Evolutionary conservation across 2,888 invertebrate genomes (phyloP), one percentile per base, ranked within the genome.

Genomic region (Drosophila borealis): DNA sequence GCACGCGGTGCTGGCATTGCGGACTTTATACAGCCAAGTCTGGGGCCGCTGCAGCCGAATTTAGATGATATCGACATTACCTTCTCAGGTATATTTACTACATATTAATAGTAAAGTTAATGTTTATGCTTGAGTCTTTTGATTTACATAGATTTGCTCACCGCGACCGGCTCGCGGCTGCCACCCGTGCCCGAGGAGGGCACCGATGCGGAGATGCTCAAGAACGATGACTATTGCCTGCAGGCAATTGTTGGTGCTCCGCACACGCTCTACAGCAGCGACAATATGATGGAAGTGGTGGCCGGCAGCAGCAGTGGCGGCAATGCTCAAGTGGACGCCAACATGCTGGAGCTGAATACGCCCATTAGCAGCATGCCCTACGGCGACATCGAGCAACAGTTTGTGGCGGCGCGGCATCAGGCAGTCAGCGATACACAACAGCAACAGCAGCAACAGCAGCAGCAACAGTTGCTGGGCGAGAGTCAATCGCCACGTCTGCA

Each of bases 21-120:
- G 51, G 98, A 99, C 93, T 98, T 99, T 91, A 98, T 99, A 92
- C 99, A 99, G 93, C 99, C 99, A 56, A 98, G 98, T 91, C 95
- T 99, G 90, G 97, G 98, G 42, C 98, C 99, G 59, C 93, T 99
- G 70, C 99, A 99, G 93, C 99, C 99, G 75, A 98, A 97, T 93
- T 94, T 99, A 89, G 98, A 98, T 91, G 98, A 98, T 93, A 97
- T 97, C 93, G 97, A 92, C 77, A 96, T 97, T 92, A 97, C 96
- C 8, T 93, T 97, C 76, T 96, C 96, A 93, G 97, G 96, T 96
- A 93, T 67, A 19, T 5, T 33, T n/a, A 4, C 4, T 1, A 36
- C 0, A 51, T 5, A 10, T 19, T 8, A 17, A 1, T 9, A 4
- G 10, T 29, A 8, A 29, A 8, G 0, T 2, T 8, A 13, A 4